Evolutionary conservation across 2,113 vertebrate genomes (phyloP), one percentile per base, ranked within the genome.

Genomic region (Mobula hypostoma): DNA sequence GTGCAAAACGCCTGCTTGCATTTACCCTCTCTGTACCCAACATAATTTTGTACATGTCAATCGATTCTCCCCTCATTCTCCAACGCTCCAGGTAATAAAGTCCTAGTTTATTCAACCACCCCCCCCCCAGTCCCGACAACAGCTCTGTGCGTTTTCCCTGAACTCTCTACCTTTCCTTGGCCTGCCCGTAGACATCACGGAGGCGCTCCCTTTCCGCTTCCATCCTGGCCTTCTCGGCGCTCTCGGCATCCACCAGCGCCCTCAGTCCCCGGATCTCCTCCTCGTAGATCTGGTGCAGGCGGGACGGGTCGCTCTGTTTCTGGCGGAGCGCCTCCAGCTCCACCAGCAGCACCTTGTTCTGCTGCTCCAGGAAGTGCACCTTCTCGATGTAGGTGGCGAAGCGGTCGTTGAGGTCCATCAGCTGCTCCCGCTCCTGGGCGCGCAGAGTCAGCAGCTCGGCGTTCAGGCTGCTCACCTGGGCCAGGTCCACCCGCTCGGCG

Each of bases 331-430:
- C 97, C 77, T 97, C 97, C 95, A 97, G 95, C 95, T 97, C 96
- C 8, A 95, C 90, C 94, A 96, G 95, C 90, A 97, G 96, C 15
- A 96, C 96, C 94, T 96, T 95, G 96, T 97, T 97, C 95, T 97
- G 97, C 95, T 96, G 96, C 96, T 98, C 98, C 94, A 98, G 96
- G 83, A 95, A 95, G 79, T 96, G 97, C 79, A 98, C 97, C 95
- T 97, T 97, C 95, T 98, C 97, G 8, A 97, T 96, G 96, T 97
- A 98, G 95, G 95, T 96, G 95, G 97, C 97, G 8, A 98, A 98
- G 95, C 97, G 97, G 96, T 98, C 97, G 70, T 98, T 98, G 85
- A 98, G 96, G 87, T 95, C 97, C 95, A 96, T 97, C 5, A 97
- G 96, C 95, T 98, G 97, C 95, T 97, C 97, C 94, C 95, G 96